These are phyloP conservation scores for Caerostris extrusa DNA, from an alignment of 1,140 invertebrate genomes.

Conservation along the genomic window DNA sequence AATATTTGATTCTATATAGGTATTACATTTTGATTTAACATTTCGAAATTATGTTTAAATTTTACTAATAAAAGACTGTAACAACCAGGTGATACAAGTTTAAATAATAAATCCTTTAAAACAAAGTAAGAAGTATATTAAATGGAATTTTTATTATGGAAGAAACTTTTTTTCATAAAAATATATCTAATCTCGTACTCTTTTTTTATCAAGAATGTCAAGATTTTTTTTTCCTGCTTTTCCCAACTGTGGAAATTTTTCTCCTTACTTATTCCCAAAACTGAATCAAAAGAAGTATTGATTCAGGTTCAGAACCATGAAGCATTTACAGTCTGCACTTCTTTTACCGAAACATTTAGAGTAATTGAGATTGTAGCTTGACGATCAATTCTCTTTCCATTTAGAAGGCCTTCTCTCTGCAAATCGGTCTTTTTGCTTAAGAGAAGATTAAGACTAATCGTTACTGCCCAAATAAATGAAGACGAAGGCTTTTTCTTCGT, in stretches of 20 bases:
- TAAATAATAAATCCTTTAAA: too few relatives aligned
- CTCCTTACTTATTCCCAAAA: neutral
- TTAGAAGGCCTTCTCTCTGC: slow-evolving; percentile 48
- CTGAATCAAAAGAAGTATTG: slow-evolving; percentile 48
- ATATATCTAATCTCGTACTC: too few relatives aligned
- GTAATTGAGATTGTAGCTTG: slow-evolving; percentile 71
- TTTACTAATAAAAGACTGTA: too few relatives aligned
- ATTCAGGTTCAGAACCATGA: slow-evolving; percentile 33
- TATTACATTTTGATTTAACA: too few relatives aligned
- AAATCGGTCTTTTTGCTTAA: slow-evolving; percentile 17
- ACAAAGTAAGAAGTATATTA: too few relatives aligned
- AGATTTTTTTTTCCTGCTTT: too few relatives aligned
- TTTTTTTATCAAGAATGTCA: too few relatives aligned
- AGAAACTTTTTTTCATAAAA: too few relatives aligned
- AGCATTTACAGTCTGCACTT: slow-evolving; percentile 47
- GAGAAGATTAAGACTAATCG: slow-evolving; percentile 74
- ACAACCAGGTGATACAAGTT: too few relatives aligned
- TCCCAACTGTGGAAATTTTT: neutral
- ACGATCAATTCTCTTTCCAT: slow-evolving; percentile 75
- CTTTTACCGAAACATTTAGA: slow-evolving; percentile 39
- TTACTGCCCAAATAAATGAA: slow-evolving; percentile 72
- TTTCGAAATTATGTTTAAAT: too few relatives aligned
- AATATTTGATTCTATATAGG: too few relatives aligned
- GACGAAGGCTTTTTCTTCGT: slow-evolving; percentile 70
- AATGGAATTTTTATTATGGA: too few relatives aligned